These are phyloP conservation scores for Venusia cambrica DNA, from an alignment of 2,888 invertebrate species.

Conservation along the genomic window DNA sequence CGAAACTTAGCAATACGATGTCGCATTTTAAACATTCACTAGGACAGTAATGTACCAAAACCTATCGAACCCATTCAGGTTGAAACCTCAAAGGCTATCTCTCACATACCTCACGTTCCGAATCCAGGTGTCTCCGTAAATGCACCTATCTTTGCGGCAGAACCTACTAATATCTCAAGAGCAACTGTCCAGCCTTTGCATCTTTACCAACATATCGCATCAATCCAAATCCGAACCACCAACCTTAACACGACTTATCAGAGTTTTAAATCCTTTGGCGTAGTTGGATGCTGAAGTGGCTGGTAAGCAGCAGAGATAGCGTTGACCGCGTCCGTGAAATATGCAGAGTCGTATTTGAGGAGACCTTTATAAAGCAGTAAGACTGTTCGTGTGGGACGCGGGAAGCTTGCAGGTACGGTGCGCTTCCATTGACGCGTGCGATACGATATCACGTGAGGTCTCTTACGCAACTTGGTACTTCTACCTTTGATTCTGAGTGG, in stretches of 20 bases:
- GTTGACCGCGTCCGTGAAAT: conserved; percentile 72
- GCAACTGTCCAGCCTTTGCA: conserved; percentile 63
- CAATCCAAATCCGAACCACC: not conserved
- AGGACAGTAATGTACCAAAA: no score
- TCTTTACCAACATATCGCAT: conserved; percentile 44
- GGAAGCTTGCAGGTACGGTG: conserved; percentile 49
- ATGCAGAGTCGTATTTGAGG: conserved; percentile 76
- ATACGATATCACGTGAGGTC: no score
- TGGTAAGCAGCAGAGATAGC: conserved; percentile 64
- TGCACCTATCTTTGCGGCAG: conserved; percentile 64
- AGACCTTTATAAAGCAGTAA: conserved; percentile 72
- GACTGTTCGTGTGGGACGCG: conserved; percentile 65
- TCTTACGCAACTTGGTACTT: no score
- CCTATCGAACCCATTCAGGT: conserved; percentile 25
- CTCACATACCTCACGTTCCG: conserved; percentile 63
- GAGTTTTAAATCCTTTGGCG: conserved; percentile 27
- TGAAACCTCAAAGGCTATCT: conserved; percentile 59
- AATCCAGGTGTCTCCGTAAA: conserved; percentile 55
- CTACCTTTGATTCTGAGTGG: no score
- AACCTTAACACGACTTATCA: conserved; percentile 29
- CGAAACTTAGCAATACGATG: no score
- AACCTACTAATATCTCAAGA: conserved; percentile 76
- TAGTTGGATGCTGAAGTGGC: conserved; percentile 36
- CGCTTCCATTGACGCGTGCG: conserved; percentile 36
- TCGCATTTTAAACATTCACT: no score